phyloP scores from a whole-genome alignment of 2,797 vertebrate genomes.

The Microtus agrestis region DNA sequence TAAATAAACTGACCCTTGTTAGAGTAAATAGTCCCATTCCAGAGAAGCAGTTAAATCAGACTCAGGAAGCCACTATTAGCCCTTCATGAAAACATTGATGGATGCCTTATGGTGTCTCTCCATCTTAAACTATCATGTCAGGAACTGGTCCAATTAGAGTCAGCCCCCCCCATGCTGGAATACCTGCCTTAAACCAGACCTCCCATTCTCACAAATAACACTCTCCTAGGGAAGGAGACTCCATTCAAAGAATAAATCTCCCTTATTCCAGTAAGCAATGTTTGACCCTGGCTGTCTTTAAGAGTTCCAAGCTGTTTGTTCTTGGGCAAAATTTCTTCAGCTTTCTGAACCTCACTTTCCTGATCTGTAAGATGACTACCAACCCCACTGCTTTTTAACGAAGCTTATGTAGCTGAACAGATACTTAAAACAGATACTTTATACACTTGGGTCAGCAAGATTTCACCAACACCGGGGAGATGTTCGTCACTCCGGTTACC shows the following conservation, averaged over 20 bases:
- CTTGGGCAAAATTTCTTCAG: not conserved
- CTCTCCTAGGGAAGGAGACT: not conserved
- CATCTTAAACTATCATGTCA: not conserved
- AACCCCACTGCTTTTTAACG: not conserved
- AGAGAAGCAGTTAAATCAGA: not conserved
- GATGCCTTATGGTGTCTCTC: not conserved
- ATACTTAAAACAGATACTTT: not conserved
- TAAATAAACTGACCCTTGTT: not conserved
- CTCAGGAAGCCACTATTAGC: not conserved
- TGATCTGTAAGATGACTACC: not conserved
- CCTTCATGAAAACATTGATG: not conserved
- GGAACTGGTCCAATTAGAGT: not conserved
- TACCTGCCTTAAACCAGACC: not conserved
- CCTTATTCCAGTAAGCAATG: not conserved
- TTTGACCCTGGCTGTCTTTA: not conserved
- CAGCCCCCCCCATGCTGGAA: not conserved
- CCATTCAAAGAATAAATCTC: not conserved
- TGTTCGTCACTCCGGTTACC: not conserved
- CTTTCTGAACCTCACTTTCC: conserved; percentile 7
- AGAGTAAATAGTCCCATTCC: conserved; percentile 24
- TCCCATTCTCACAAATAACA: not conserved
- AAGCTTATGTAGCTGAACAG: not conserved
- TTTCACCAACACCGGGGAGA: conserved; percentile 1
- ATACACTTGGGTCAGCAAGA: not conserved
- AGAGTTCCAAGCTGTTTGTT: not conserved